phyloP scores from a whole-genome alignment of 2,113 vertebrate genomes.

The Caloenas nicobarica region DNA sequence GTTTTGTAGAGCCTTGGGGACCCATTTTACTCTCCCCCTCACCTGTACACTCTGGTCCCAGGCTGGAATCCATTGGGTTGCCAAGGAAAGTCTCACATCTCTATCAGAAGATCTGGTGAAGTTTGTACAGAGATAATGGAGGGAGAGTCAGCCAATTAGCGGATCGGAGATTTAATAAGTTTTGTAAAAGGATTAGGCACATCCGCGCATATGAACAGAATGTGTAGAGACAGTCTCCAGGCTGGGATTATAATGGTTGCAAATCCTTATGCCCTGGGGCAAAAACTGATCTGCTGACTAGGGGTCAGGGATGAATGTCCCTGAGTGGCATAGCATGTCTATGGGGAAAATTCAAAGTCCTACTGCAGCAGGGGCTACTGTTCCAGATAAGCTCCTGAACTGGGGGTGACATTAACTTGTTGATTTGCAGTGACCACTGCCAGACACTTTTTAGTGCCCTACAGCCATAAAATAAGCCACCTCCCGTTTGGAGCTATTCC shows the following conservation, averaged over 20 bases:
- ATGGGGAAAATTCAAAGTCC: not conserved
- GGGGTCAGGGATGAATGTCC: not conserved
- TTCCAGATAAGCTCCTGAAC: rapidly evolving
- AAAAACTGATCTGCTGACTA: not conserved
- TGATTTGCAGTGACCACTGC: not conserved
- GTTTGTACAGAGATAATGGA: not conserved
- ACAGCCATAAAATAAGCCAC: not conserved
- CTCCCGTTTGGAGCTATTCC: not conserved
- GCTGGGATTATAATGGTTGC: conserved; percentile 42
- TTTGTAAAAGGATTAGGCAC: conserved; percentile 61
- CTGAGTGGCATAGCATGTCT: rapidly evolving
- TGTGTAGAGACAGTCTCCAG: conserved; percentile 36
- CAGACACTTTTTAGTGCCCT: not conserved
- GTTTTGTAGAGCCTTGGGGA: not conserved
- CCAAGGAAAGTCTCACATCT: not conserved
- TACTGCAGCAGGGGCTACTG: rapidly evolving
- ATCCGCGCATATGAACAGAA: conserved; percentile 31
- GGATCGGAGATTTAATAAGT: conserved; percentile 39
- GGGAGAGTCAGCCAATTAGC: conserved; percentile 11
- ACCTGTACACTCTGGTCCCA: not conserved
- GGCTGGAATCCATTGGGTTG: not conserved
- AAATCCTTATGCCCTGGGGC: not conserved
- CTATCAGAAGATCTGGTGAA: not conserved
- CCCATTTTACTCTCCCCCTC: not conserved
- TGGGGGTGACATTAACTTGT: not conserved